These are phyloP conservation scores for Enteromius afrohamiltoni DNA, from an alignment of 2,797 vertebrate genomes.

Conservation along the genomic window DNA sequence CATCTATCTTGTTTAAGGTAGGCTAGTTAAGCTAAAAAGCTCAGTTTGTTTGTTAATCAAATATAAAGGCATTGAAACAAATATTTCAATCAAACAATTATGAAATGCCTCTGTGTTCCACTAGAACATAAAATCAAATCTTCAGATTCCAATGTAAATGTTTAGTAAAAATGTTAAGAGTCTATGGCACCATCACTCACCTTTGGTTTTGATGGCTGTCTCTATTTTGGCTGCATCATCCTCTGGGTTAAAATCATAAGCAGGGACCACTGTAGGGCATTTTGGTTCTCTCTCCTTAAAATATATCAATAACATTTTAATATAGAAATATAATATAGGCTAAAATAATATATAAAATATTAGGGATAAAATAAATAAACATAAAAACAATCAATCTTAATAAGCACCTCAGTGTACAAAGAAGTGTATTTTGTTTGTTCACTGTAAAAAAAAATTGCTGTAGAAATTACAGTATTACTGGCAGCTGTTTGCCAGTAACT, in stretches of 20 bases:
- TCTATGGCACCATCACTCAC: constrained; percentile 65
- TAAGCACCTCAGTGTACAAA: not conserved
- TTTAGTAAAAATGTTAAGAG: not conserved
- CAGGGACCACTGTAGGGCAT: constrained; percentile 74
- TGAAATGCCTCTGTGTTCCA: constrained; percentile 1
- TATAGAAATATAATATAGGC: not conserved
- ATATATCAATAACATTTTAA: not conserved
- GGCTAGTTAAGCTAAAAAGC: not conserved
- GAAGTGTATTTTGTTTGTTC: not conserved
- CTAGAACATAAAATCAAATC: not conserved
- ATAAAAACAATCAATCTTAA: not conserved
- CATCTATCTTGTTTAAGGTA: constrained; percentile 3
- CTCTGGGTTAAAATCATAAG: constrained; percentile 85
- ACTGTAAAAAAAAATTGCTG: no score
- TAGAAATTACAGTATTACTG: no score
- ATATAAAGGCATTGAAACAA: not conserved
- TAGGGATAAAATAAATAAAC: not conserved
- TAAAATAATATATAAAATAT: not conserved
- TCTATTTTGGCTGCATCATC: constrained; percentile 89
- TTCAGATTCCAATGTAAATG: not conserved
- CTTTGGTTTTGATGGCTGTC: constrained; percentile 94
- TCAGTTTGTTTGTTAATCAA: not conserved
- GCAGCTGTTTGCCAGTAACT: no score
- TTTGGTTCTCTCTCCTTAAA: constrained; percentile 68
- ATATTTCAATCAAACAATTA: not conserved